phyloP scores from a whole-genome alignment of 2,113 vertebrate species.

The Neolamprologus cancellatus region DNA sequence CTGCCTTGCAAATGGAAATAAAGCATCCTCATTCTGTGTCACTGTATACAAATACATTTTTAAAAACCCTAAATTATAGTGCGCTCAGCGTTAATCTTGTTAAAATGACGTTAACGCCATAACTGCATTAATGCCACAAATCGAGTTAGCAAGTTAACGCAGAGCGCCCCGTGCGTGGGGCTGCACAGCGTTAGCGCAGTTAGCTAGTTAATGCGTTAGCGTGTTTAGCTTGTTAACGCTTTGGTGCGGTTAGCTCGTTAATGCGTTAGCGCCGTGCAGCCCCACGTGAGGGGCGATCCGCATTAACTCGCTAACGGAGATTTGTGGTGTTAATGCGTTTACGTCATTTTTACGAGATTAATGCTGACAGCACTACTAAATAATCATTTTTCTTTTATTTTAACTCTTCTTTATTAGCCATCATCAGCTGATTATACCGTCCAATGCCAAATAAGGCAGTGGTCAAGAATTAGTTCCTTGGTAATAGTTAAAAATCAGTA shows the following conservation, averaged over 20 bases:
- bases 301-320: background rate
- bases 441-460: background rate
- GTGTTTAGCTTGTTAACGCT: rapidly evolving
- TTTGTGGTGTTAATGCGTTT: background rate
- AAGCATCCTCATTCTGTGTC: background rate
- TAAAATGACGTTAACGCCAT: background rate
- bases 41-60: background rate
- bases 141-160: background rate
- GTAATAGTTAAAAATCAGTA: background rate
- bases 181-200: background rate
- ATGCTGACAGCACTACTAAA: background rate
- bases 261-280: rapidly evolving
- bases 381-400: background rate
- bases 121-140: background rate
- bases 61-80: background rate
- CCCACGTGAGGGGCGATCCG: rapidly evolving
- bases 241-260: background rate
- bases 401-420: background rate
- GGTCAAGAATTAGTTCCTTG: background rate
- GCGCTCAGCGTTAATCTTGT: background rate
- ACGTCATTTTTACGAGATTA: rapidly evolving
- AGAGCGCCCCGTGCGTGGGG: background rate
- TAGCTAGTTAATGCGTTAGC: background rate
- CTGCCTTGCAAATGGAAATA: background rate
- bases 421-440: background rate